Percentiles rank a stretch among this genome's conserved stretches.
Evolutionary conservation across 2,797 vertebrate genomes (phyloP).

Genomic region (Sebastes oblongus): DNA sequence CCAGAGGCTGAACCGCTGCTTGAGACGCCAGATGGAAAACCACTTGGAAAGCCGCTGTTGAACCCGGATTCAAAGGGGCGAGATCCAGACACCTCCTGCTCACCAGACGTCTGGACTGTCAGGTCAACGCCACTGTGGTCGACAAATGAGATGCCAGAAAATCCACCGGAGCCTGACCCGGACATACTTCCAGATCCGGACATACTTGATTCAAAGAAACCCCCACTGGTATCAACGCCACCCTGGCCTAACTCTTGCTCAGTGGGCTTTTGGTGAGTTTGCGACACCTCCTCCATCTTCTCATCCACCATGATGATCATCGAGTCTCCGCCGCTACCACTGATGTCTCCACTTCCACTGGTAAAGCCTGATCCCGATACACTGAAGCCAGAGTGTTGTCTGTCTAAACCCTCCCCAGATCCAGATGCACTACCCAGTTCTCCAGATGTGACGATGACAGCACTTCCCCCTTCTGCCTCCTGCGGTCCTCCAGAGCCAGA

Average conservation of each 20-base stretch:
- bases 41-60: constrained; percentile 77
- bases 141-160: constrained; percentile 81
- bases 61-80: constrained; percentile 82
- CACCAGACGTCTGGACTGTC: constrained; percentile 69
- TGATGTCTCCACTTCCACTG: constrained; percentile 61
- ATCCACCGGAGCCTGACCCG: constrained; percentile 66
- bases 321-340: constrained; percentile 43
- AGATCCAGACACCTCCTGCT: constrained; percentile 85
- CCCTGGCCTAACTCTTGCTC: constrained; percentile 60
- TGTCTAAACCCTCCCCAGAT: constrained; percentile 37
- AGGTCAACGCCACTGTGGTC: constrained; percentile 77
- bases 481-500: constrained; percentile 56
- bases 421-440: constrained; percentile 58
- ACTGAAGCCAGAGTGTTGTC: constrained; percentile 68
- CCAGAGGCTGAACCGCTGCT: constrained; percentile 65
- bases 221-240: constrained; percentile 29
- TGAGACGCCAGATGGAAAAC: constrained; percentile 70
- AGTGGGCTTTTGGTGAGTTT: constrained; percentile 15
- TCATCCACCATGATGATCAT: constrained; percentile 62
- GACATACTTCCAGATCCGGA: constrained; percentile 62
- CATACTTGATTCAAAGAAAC: constrained; percentile 18
- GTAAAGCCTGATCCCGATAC: constrained; percentile 59
- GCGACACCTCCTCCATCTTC: constrained; percentile 48
- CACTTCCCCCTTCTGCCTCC: constrained; percentile 65
- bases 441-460: constrained; percentile 42